Base-by-base conservation (phyloP, 2,113 vertebrate genomes). In the Arothron firmamentum region DNA sequence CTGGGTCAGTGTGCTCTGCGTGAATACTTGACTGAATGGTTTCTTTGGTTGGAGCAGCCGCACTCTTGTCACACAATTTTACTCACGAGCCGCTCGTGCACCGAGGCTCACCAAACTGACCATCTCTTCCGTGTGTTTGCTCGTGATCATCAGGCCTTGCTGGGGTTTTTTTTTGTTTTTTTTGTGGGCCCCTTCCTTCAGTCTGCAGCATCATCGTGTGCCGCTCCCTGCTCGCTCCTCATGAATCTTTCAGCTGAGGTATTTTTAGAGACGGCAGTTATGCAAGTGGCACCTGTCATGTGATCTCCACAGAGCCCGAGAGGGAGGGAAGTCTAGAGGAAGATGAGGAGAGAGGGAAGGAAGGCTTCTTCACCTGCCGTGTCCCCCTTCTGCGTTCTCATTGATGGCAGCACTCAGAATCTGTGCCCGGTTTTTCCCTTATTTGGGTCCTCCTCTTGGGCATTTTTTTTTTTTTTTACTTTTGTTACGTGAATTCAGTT, bases 231-330 rank as follows among this genome's bases (percentile, higher is more conserved):
- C 72, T 67, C 41, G 23, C 59, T 78, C 79, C 82, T 83, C 83
- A 87, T 89, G 78, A 90, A 90, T 89, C 79, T 90, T 90, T 90
- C 81, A 90, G 80, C 61, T 7, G 57, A 68, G 75, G 77, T 89
- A 90, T 90, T 90, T 90, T 89, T 90, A 90, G 88, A 80, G 59
- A 59, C 41, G 62, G 64, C 81, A 61, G 84, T 90, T 90, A 88
- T 90, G 83, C 79, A 90, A 90, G 84, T 87, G 86, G 87, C 86
- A 90, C 85, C 85, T 89, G 89, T 88, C 87, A 90, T 89, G 87
- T 89, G 88, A 90, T 83, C 85, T 88, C 82, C 21, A 52, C 74
- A 42, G 69, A 78, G 79, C 73, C 8, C 62, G 72, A 62, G 75
- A 65, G 81, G 73, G 64, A 51, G 47, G 34, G 66, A 67, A 23